Conservation (phyloP, 2,888 invertebrate genomes). For the Melitaea athalia region DNA sequence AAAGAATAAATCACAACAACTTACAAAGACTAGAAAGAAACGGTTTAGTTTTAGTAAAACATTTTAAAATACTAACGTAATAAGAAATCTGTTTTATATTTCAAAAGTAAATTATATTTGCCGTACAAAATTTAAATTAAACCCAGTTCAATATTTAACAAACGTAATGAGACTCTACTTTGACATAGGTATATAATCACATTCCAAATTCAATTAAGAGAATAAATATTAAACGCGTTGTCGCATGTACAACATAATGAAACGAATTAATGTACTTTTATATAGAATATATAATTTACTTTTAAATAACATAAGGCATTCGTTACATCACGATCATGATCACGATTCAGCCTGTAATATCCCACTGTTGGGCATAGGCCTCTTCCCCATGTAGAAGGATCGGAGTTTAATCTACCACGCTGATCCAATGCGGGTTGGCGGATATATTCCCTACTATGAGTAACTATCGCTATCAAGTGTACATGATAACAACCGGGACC, state of each 20-base stretch:
- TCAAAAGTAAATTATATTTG: conserved; percentile 3
- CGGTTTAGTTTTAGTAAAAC: not conserved
- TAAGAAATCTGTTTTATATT: not conserved
- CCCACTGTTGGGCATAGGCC: too few species aligned
- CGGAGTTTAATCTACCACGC: too few species aligned
- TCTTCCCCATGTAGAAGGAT: too few species aligned
- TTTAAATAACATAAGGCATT: too few species aligned
- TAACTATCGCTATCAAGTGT: too few species aligned
- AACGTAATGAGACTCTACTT: conserved; percentile 7
- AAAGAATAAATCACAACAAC: conserved; percentile 14
- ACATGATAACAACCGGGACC: too few species aligned
- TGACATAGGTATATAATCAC: conserved; percentile 9
- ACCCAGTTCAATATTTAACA: conserved; percentile 7
- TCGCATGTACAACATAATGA: not conserved
- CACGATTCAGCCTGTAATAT: too few species aligned
- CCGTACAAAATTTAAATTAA: not conserved
- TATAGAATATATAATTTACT: too few species aligned
- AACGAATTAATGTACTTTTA: not conserved
- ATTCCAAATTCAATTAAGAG: conserved; percentile 10
- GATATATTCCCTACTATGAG: too few species aligned
- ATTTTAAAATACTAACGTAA: conserved; percentile 1
- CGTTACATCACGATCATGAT: too few species aligned
- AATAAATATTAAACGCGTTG: conserved; percentile 1
- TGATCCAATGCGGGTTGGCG: too few species aligned
- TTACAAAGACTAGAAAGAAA: conserved; percentile 8